These are phyloP conservation scores for Pectinophora gossypiella DNA, from an alignment of 1,140 invertebrate genomes.

Conservation along the genomic window DNA sequence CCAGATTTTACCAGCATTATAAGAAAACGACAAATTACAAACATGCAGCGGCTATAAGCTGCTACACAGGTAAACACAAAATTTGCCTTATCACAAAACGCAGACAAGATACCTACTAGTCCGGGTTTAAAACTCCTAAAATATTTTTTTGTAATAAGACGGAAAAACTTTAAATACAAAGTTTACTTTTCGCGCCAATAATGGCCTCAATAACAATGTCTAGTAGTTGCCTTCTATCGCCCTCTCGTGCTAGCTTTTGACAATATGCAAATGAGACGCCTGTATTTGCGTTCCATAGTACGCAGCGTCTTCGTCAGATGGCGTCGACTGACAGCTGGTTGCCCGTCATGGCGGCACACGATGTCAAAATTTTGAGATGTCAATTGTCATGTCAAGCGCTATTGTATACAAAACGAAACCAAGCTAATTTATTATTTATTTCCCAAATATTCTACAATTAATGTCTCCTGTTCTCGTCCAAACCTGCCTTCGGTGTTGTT, in stretches of 20 bases:
- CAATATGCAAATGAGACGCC: constrained; percentile 34
- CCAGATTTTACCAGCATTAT: constrained; percentile 29
- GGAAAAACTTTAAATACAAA: too few species aligned
- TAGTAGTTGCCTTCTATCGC: neutral
- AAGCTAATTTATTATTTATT: constrained; percentile 73
- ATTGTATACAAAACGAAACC: constrained; percentile 63
- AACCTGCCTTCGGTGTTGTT: constrained; percentile 29
- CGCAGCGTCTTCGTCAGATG: constrained; percentile 32
- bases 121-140: too few species aligned
- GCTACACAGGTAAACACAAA: constrained; percentile 54
- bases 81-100: too few species aligned
- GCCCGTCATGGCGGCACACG: constrained; percentile 19
- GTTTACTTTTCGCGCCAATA: too few species aligned
- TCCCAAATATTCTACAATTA: constrained; percentile 61
- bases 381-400: constrained; percentile 44
- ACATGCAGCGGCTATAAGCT: constrained; percentile 68
- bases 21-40: constrained; percentile 22
- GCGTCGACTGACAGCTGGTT: constrained; percentile 27
- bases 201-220: too few species aligned
- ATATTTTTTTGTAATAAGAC: too few species aligned
- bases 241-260: constrained; percentile 35
- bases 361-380: constrained; percentile 29
- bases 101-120: too few species aligned
- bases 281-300: constrained; percentile 13
- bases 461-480: constrained; percentile 35